phyloP scores from a whole-genome alignment of 2,113 vertebrate species.

The Hippocampus guttulatus region DNA sequence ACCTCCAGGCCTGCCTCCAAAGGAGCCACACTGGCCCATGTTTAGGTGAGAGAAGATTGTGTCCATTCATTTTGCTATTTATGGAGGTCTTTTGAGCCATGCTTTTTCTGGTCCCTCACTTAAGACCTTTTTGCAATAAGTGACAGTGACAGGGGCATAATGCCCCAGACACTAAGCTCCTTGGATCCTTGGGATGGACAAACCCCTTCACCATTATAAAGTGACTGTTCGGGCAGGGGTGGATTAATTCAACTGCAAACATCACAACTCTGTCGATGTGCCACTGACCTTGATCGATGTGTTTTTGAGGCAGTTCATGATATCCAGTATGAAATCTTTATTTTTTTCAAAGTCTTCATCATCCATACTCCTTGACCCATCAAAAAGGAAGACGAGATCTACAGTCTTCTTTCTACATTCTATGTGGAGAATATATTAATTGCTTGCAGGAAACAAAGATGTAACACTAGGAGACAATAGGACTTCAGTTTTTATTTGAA shows the following conservation, averaged over 20 bases:
- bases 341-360: slow-evolving; percentile 55
- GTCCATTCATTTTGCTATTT: too few species aligned
- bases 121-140: too few species aligned
- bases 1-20: too few species aligned
- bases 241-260: neutral
- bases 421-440: slow-evolving; percentile 32
- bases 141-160: too few species aligned
- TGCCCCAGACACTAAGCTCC: too few species aligned
- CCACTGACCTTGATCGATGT: slow-evolving; percentile 72
- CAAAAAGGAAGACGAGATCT: slow-evolving; percentile 80
- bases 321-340: slow-evolving; percentile 71
- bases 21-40: too few species aligned
- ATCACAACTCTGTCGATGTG: neutral
- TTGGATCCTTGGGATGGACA: too few species aligned
- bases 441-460: neutral
- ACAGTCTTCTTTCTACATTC: slow-evolving; percentile 75
- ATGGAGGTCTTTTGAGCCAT: too few species aligned
- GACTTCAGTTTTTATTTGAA: neutral
- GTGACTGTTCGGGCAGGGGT: neutral
- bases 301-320: slow-evolving; percentile 68
- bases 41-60: too few species aligned
- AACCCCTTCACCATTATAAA: too few species aligned
- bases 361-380: slow-evolving; percentile 74
- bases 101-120: too few species aligned
- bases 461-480: neutral